Evolutionary conservation across 2,113 vertebrate species (phyloP).

Genomic region (Grammomys surdaster): DNA sequence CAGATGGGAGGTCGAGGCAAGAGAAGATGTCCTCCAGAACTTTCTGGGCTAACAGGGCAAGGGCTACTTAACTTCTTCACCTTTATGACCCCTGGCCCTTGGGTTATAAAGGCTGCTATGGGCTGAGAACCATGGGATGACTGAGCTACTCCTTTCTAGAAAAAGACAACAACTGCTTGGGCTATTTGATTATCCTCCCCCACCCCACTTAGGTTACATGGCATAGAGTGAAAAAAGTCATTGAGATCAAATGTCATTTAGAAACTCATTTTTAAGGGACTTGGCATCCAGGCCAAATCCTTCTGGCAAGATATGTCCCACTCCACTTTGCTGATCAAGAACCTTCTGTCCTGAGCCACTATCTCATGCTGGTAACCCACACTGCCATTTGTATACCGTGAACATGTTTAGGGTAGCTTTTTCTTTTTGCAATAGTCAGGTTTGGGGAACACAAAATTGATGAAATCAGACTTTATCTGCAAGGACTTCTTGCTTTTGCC

Average conservation of each 20-base stretch:
- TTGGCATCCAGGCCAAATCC: not conserved
- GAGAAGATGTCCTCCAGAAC: not conserved
- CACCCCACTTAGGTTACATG: not conserved
- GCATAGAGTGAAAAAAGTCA: not conserved
- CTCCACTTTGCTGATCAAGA: not conserved
- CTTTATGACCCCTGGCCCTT: not conserved
- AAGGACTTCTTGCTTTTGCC: not conserved
- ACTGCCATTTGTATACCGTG: not conserved
- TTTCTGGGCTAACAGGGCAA: not conserved
- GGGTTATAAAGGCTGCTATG: not conserved
- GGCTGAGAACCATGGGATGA: not conserved
- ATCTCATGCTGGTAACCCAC: not conserved
- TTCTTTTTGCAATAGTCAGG: not conserved
- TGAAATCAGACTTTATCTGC: not conserved
- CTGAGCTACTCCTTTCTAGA: not conserved
- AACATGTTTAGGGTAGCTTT: not conserved
- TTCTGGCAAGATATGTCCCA: not conserved
- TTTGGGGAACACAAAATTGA: not conserved
- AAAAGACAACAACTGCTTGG: constrained; percentile 13
- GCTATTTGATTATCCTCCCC: not conserved
- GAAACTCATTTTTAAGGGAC: constrained; percentile 20
- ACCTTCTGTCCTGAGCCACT: not conserved
- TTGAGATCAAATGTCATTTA: not conserved
- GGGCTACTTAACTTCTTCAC: not conserved
- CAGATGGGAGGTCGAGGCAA: not conserved